Base-by-base conservation (phyloP, 2,888 invertebrate genomes). In the Oxyteleia sp. region DNA sequence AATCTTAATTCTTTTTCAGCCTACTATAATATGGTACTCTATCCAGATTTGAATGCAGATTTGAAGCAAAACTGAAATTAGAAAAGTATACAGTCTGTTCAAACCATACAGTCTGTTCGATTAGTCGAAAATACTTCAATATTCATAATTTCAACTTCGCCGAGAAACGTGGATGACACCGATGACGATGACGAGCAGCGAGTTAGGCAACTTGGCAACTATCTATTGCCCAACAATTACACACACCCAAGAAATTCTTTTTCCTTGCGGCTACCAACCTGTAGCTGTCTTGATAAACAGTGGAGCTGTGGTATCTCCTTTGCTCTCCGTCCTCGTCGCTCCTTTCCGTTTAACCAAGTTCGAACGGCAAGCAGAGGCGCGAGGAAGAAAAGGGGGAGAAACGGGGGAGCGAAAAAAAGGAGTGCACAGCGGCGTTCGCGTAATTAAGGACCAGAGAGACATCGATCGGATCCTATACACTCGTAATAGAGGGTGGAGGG, bases 371-470 rank as follows among this genome's bases (percentile, higher is more conserved):
- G 81, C 29, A n/a, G n/a, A 66, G 53, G 53, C 29, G 15, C 4
- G 20, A 53, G 63, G 59, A 51, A 53, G 55, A 41, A 26, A n/a
- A 35, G 51, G 16, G 29, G n/a, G n/a, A n/a, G n/a, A n/a, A n/a
- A n/a, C n/a, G 38, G 45, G 38, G 66, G 53, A 61, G 55, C n/a
- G n/a, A n/a, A 61, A 69, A 81, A 75, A 80, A 78, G 79, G 68
- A 76, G 83, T 13, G 61, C 59, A 72, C 57, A 82, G 78, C 86
- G 86, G 85, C 87, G 87, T 87, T 89, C 86, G 89, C 88, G 91
- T 91, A 92, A 91, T 91, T 91, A 91, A 91, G 90, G 89, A 89
- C 89, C 88, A 87, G 87, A 85, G 87, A 88, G 89, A 88, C 89
- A 91, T 91, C 90, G 91, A 92, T 91, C 91, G 91, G 89, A 82